Percentiles rank a stretch among this genome's conserved stretches.
These are phyloP conservation scores for human DNA, from an alignment of 2,113 vertebrate genomes.

Conservation along the genomic window GRCh38 chr16:81371501-81372000, in stretches of 20 bases:
- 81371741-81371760: background rate
- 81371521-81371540: background rate
- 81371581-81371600: background rate
- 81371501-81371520: background rate
- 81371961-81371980: background rate
- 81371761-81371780: background rate
- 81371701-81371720: background rate
- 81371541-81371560: no score
- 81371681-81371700: background rate
- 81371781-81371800: background rate
- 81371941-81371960: no score
- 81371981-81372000: background rate
- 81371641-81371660: background rate
- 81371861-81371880: background rate
- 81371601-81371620: rapidly evolving
- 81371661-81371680: no score
- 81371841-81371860: background rate
- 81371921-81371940: background rate
- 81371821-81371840: rapidly evolving
- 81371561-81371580: rapidly evolving
- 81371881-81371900: background rate
- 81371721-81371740: background rate
- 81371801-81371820: background rate
- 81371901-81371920: background rate
- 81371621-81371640: background rate